These are phyloP conservation scores for Caenorhabditis parvicauda DNA, from an alignment of 2,888 invertebrate species.

Conservation along the genomic window DNA sequence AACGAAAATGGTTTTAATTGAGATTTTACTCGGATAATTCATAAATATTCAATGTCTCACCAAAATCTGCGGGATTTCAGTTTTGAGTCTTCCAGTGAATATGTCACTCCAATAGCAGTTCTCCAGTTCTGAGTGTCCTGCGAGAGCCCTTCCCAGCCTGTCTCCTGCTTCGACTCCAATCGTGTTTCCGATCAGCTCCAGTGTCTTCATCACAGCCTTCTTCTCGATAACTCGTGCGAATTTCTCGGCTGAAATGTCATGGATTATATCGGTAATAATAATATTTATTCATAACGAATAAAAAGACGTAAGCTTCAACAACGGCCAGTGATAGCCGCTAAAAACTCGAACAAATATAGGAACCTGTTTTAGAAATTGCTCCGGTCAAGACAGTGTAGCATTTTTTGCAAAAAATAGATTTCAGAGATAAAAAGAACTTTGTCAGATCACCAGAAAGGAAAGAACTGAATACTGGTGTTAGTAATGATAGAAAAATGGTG, in stretches of 20 bases:
- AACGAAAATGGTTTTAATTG: conserved; percentile 1
- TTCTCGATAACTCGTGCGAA: conserved; percentile 29
- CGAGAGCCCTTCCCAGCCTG: conserved; percentile 32
- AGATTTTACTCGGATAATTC: too few relatives aligned
- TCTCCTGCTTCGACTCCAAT: conserved; percentile 47
- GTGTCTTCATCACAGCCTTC: conserved; percentile 13
- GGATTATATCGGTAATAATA: too few relatives aligned
- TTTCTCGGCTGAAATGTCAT: conserved; percentile 18
- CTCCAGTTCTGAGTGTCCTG: conserved; percentile 18
- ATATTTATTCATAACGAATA: too few relatives aligned
- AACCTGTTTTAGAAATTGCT: too few relatives aligned
- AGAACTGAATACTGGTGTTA: too few relatives aligned
- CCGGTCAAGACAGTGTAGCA: too few relatives aligned
- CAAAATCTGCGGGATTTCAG: conserved; percentile 88
- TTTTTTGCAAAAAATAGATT: too few relatives aligned
- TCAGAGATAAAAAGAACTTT: too few relatives aligned
- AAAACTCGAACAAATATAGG: not conserved
- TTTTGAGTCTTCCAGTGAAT: conserved; percentile 90
- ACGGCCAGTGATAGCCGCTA: too few relatives aligned
- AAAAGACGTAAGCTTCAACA: too few relatives aligned
- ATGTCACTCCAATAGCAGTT: conserved; percentile 87
- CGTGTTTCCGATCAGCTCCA: conserved; percentile 51
- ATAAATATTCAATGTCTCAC: conserved; percentile 68
- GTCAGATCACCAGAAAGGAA: too few relatives aligned
- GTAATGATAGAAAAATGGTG: too few relatives aligned